Base-by-base conservation (phyloP, 37 sponge, comb jelly and placozoan genomes). In the Petrosia ficiformis region DNA sequence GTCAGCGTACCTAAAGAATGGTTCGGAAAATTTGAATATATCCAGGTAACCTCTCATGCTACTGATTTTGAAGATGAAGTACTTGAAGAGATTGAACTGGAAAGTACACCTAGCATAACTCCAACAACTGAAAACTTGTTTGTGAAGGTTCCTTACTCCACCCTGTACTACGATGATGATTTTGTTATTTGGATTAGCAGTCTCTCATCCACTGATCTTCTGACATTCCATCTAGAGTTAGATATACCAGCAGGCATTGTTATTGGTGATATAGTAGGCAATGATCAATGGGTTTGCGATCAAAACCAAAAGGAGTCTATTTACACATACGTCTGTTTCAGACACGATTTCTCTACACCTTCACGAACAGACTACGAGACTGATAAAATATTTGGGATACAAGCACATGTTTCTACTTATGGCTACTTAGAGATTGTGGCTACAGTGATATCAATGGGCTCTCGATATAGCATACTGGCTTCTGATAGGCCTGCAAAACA, bases 1-100 rank as follows among this genome's bases (percentile, higher is more conserved):
- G 42, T 80, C 2, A 32, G 35, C 6, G 40, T 90, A 8, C 91
- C 91, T 44, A 43, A 26, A 30, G 28, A 57, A 5, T 90, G 91
- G 91, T 90, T 90, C 14, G 75, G 25, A 32, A 44, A 30, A 39
- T 63, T 65, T 65, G 29, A 65, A 0, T 35, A 36, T 2, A 68
- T 78, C 22, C 76, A 68, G 26, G 85, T 89, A 2, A 39, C 38
- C 11, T 14, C 75, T 21, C 31, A 44, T n/a, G 39, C 38, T 16
- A 57, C 32, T 39, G 65, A 29, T 39, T 31, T 57, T 14, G 32
- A 37, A 4, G 28, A 40, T 26, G 36, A 36, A 19, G 37, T 22
- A 29, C 29, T 70, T 38, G 74, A 67, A 22, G n/a, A 21, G 1
- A 75, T 86, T 0, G 42, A 59, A 2, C 80, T 86, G 19, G 60